Conservation (phyloP, 2,113 vertebrate species). For the Thryonomys swinderianus region DNA sequence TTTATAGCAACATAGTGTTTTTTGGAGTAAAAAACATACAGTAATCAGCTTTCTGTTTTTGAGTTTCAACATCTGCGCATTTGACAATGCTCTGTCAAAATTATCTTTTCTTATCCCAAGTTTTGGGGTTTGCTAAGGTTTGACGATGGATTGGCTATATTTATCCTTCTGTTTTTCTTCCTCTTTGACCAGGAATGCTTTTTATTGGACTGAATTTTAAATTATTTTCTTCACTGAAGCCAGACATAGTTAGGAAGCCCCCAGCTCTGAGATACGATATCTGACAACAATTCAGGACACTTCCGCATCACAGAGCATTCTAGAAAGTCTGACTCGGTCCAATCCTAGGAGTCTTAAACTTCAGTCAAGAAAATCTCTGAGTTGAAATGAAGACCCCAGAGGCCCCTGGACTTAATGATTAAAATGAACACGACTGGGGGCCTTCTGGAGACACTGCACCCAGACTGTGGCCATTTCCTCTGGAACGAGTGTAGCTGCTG, state of each 20-base stretch:
- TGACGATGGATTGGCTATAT: not conserved
- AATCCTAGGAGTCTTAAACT: not conserved
- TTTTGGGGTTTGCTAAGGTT: not conserved
- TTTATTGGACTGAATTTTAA: not conserved
- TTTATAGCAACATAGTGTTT: fast-evolving
- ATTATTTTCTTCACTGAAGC: not conserved
- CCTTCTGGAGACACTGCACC: too few relatives aligned
- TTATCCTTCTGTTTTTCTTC: not conserved
- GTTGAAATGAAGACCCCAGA: not conserved
- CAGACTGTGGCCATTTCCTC: not conserved
- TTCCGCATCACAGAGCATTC: not conserved
- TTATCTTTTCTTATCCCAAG: not conserved
- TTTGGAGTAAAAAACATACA: not conserved
- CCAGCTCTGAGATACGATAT: not conserved
- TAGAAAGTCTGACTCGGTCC: not conserved
- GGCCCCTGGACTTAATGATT: fast-evolving
- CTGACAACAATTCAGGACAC: not conserved
- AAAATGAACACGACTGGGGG: too few relatives aligned
- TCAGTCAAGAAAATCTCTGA: not conserved
- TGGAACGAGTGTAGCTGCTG: not conserved
- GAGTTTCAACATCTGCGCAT: not conserved
- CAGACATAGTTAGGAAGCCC: not conserved
- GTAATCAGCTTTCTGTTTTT: not conserved
- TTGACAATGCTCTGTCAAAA: not conserved
- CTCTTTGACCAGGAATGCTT: not conserved